phyloP scores from a whole-genome alignment of 2,888 invertebrate genomes.

The Cosmia pyralina region DNA sequence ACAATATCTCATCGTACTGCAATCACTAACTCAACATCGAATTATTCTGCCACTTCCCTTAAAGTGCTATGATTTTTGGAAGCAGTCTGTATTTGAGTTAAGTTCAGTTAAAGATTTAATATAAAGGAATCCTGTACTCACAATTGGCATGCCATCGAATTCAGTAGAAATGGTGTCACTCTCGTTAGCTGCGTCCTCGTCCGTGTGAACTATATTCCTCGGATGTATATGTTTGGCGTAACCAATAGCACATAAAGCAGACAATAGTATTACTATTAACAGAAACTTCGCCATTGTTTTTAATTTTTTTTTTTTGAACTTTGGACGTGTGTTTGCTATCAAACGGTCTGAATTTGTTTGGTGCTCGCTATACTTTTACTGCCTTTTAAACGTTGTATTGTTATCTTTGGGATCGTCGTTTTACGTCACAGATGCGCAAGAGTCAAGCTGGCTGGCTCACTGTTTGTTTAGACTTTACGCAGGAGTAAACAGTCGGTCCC shows the following conservation, averaged over 20 bases:
- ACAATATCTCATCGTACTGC: background rate
- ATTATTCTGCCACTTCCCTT: background rate
- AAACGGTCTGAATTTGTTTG: constrained; percentile 66
- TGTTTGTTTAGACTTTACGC: constrained; percentile 59
- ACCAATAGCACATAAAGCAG: constrained; percentile 57
- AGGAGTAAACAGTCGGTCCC: constrained; percentile 40
- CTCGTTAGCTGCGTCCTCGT: constrained; percentile 48
- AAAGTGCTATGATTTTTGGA: background rate
- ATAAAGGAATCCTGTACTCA: constrained; percentile 64
- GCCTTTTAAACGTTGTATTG: constrained; percentile 75
- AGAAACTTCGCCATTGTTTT: constrained; percentile 64
- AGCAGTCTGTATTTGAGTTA: no score
- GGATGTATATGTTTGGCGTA: constrained; percentile 76
- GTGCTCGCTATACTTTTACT: constrained; percentile 41
- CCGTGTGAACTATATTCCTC: constrained; percentile 56
- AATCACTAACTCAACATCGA: background rate
- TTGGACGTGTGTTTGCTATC: constrained; percentile 48
- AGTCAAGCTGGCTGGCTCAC: constrained; percentile 68
- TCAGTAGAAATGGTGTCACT: constrained; percentile 54
- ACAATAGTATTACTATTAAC: constrained; percentile 56
- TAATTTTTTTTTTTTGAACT: constrained; percentile 9
- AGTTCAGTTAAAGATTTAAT: background rate
- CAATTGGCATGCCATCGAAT: constrained; percentile 71
- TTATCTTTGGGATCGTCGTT: constrained; percentile 68
- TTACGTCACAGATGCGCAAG: constrained; percentile 68